Conservation (phyloP, 1,140 invertebrate genomes). For the Trialeurodes vaporariorum region DNA sequence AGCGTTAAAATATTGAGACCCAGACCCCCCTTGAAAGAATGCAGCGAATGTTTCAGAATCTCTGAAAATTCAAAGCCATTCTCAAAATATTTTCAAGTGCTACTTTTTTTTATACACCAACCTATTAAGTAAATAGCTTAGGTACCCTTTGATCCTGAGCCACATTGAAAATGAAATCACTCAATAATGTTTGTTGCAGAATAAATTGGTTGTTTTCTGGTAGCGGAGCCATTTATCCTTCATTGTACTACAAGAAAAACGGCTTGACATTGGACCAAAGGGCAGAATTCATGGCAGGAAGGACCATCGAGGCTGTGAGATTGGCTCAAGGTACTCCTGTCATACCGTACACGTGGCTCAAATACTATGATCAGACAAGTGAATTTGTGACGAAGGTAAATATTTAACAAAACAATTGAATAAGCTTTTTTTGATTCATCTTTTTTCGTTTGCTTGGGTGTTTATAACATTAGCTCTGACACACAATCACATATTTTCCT, state of each 20-base stretch:
- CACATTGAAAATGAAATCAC: too few relatives aligned
- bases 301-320: constrained; percentile 47
- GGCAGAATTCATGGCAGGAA: constrained; percentile 43
- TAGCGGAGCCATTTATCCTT: constrained; percentile 47
- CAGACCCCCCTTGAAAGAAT: too few relatives aligned
- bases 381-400: constrained; percentile 25
- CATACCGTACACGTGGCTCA: constrained; percentile 56
- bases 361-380: constrained; percentile 45
- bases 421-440: neutral
- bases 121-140: too few relatives aligned
- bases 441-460: neutral
- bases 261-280: constrained; percentile 36
- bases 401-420: constrained; percentile 4
- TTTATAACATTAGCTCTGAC: too few relatives aligned
- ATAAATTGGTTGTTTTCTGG: constrained; percentile 52
- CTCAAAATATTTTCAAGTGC: too few relatives aligned
- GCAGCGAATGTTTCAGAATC: too few relatives aligned
- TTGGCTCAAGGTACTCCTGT: constrained; percentile 36
- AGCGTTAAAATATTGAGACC: too few relatives aligned
- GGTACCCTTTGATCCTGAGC: too few relatives aligned
- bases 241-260: constrained; percentile 47
- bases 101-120: too few relatives aligned
- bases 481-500: too few relatives aligned
- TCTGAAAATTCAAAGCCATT: too few relatives aligned
- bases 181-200: too few relatives aligned